Conservation (phyloP, 2,888 invertebrate genomes). For the Apotomis capreana region DNA sequence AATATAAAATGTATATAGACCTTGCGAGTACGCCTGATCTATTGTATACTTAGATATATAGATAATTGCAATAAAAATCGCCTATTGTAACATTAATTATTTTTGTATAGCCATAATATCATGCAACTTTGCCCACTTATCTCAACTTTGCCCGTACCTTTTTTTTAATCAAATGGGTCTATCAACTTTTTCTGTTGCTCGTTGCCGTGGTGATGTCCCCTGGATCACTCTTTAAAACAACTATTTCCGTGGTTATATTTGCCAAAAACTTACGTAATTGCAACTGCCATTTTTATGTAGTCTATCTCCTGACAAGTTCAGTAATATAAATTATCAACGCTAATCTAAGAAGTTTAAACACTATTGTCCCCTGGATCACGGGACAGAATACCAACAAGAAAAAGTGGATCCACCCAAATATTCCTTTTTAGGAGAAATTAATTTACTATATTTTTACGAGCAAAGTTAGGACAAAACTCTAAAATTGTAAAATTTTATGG, state of each 20-base stretch:
- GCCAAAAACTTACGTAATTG: no score
- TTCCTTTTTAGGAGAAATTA: background rate
- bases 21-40: constrained; percentile 4
- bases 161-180: background rate
- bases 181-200: no score
- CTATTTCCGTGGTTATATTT: no score
- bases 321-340: no score
- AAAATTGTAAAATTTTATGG: background rate
- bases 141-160: background rate
- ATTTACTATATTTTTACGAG: background rate
- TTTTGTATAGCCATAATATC: background rate
- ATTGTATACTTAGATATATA: constrained; percentile 9
- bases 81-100: background rate
- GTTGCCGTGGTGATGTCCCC: no score
- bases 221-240: no score
- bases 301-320: no score
- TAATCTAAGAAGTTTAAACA: no score
- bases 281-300: no score
- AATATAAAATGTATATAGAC: background rate
- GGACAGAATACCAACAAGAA: no score
- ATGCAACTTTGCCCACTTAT: background rate
- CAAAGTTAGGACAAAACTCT: background rate
- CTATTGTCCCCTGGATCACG: no score
- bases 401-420: no score
- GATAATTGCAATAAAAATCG: background rate